These are phyloP conservation scores for Dicyrtoma fusca DNA, from an alignment of 2,888 invertebrate genomes.

Conservation along the genomic window DNA sequence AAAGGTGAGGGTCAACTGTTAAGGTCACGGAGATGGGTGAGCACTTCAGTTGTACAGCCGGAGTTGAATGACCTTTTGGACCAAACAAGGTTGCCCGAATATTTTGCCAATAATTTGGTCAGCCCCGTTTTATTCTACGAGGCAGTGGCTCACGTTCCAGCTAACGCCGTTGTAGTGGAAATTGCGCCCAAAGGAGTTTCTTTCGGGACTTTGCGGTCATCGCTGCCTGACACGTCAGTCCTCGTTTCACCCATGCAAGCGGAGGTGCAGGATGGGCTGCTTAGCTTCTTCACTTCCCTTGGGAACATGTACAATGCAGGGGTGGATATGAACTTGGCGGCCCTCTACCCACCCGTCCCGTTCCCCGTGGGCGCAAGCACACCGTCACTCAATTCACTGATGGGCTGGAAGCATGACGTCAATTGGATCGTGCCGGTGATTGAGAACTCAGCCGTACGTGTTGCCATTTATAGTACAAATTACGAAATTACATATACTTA, in stretches of 20 bases:
- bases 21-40: constrained; percentile 78
- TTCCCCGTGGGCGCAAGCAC: constrained; percentile 88
- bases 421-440: constrained; percentile 59
- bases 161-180: constrained; percentile 64
- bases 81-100: constrained; percentile 76
- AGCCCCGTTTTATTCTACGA: constrained; percentile 72
- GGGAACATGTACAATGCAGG: constrained; percentile 74
- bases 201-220: constrained; percentile 64
- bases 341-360: constrained; percentile 74
- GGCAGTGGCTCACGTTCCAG: constrained; percentile 64
- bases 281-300: constrained; percentile 33
- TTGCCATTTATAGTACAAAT: too few species aligned
- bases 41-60: constrained; percentile 75
- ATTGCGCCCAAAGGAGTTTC: constrained; percentile 66
- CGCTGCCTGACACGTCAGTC: constrained; percentile 58
- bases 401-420: constrained; percentile 81
- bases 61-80: constrained; percentile 72
- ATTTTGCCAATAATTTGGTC: constrained; percentile 82
- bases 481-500: too few species aligned
- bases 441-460: constrained; percentile 68
- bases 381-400: constrained; percentile 77
- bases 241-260: constrained; percentile 32
- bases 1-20: constrained; percentile 56
- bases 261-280: constrained; percentile 26
- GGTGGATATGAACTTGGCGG: constrained; percentile 72